Evolutionary conservation across 1,140 invertebrate species (phyloP), one percentile per base, ranked within the genome.

Genomic region (Oedothorax gibbosus): DNA sequence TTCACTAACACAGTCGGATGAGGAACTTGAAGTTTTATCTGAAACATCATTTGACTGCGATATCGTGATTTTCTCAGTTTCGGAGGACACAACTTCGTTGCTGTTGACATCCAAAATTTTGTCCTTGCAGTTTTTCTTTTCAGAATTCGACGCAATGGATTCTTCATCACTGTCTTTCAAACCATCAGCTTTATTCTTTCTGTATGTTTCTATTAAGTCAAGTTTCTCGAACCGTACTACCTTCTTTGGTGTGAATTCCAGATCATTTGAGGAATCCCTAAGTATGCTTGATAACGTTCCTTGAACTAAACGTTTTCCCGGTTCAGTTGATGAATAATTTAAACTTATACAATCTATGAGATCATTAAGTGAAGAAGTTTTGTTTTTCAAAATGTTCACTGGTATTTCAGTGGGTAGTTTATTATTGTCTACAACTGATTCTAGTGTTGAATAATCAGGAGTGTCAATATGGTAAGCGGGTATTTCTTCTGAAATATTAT

Each of bases 131-230:
- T 4, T 53, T 18, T 77, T 62, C 18, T 66, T 65, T 12, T 66
- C 57, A 15, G 35, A 66, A 15, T 12, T 8, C 2, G 81, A 76
- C 9, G 50, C 21, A 14, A 72, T 53, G n/a, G 62, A 62, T 9
- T 75, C 72, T 35, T 84, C 81, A 10, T 84, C 81, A 0, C 60
- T 68, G 11, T 66, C 69, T 73, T 64, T 82, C 18, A n/a, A 14
- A 57, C 69, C 50, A 15, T 75, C 71, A 7, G 60, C 57, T 57
- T 84, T 84, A 9, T 84, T 54, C 53, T 75, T 84, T 20, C 75
- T 84, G 51, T 84, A 84, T 0, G 62, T 65, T 56, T 84, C 81
- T 2, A 84, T 84, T 8, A 84, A 68, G 50, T 84, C 81, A 14
- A 84, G 9, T 15, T 76, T 84, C 15, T 84, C 81, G 18, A 84